Base-by-base conservation (phyloP, 2,113 vertebrate species). In the Eudorcas thomsonii region DNA sequence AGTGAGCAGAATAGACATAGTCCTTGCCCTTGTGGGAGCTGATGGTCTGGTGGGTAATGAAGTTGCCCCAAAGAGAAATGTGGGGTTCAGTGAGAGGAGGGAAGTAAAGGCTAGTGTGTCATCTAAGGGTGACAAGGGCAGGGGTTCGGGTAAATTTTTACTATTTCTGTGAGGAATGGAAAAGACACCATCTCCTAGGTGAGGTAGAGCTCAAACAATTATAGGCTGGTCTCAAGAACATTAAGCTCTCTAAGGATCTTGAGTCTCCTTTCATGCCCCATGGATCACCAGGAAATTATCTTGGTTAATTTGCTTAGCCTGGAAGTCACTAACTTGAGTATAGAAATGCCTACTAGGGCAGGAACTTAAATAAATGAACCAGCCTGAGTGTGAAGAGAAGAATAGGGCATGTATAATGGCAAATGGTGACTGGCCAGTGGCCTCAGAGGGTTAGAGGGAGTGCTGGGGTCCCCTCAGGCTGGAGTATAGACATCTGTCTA, bases 391-490 rank as follows among this genome's bases (percentile, higher is more conserved):
- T 13, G 17, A 81, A 39, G 45, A n/a, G 30, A 52, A 92, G 57
- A 88, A 60, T 7, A 43, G n/a, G 57, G 13, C 43, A 54, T 25
- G 9, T 7, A 6, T 71, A 78, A 67, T 55, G 21, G 90, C 36
- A 84, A 36, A 33, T 36, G 39, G 21, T 2, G 12, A 12, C 33
- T 54, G 55, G 39, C 36, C 78, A 26, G 3, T 6, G 28, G 36
- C 25, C 19, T 82, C 36, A 39, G 45, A 28, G 23, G 54, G 17
- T 19, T 17, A 14, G 4, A 59, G 19, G 59, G 52, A 33, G 71
- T 5, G 3, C 8, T 19, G 8, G n/a, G 6, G 16, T 60, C 82
- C 50, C 9, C 11, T 15, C 36, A 5, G 3, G 5, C 10, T 11
- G 30, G 57, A 26, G 30, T 7, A 12, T 9, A 36, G 74, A 36